A percentile compares a stretch with the other conserved stretches of the same genome.
These are phyloP conservation scores for Eucriotettix oculatus DNA, from an alignment of 2,888 invertebrate species.

Conservation along the genomic window DNA sequence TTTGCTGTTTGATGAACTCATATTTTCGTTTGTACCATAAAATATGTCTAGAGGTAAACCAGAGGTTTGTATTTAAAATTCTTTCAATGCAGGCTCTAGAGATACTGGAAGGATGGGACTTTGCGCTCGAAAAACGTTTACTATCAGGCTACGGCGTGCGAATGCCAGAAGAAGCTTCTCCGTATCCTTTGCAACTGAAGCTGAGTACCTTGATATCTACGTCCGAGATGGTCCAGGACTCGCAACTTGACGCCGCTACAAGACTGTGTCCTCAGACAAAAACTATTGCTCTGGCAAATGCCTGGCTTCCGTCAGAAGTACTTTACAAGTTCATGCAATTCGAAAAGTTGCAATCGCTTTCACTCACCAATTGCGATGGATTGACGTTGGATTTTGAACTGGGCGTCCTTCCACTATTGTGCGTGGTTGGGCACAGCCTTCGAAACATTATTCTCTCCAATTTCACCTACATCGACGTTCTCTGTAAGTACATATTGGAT, in stretches of 20 bases:
- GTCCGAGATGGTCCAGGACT: slow-evolving; percentile 15
- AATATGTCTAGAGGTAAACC: too few species aligned
- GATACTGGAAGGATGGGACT: slow-evolving; percentile 12
- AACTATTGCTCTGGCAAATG: slow-evolving; percentile 18
- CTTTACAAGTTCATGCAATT: slow-evolving; percentile 18
- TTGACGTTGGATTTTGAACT: slow-evolving; percentile 20
- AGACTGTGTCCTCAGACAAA: slow-evolving; percentile 16
- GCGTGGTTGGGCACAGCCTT: slow-evolving; percentile 19
- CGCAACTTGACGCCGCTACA: slow-evolving; percentile 17
- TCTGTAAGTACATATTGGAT: slow-evolving; percentile 13
- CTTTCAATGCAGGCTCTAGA: slow-evolving; percentile 11
- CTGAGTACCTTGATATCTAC: slow-evolving; percentile 18
- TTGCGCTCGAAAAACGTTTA: slow-evolving; percentile 9
- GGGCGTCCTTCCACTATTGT: slow-evolving; percentile 21
- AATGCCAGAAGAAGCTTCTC: slow-evolving; percentile 4
- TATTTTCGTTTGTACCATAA: not conserved
- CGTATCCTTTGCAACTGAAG: slow-evolving; percentile 11
- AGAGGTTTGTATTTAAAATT: not conserved
- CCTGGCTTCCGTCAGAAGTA: slow-evolving; percentile 20
- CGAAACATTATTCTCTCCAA: slow-evolving; percentile 20
- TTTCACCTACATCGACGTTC: slow-evolving; percentile 18
- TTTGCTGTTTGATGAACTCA: not conserved
- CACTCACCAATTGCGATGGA: slow-evolving; percentile 19
- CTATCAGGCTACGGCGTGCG: slow-evolving; percentile 12
- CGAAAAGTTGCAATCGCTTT: slow-evolving; percentile 15